Percentiles rank a stretch among this genome's conserved stretches.
Conservation (phyloP, 2,797 vertebrate species). For the Platalea minor region DNA sequence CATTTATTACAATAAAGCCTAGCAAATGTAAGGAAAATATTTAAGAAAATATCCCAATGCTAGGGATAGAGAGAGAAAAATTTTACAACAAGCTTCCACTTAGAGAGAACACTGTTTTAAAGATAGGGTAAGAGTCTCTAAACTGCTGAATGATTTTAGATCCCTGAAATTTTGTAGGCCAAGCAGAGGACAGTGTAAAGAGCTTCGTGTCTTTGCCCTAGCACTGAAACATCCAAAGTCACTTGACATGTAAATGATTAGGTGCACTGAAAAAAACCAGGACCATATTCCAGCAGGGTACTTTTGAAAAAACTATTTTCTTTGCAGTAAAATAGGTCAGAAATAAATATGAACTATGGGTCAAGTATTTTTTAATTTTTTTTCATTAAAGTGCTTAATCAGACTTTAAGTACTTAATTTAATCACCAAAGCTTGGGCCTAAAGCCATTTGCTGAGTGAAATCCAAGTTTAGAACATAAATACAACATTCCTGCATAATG, state of each 20-base stretch:
- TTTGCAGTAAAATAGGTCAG: not conserved
- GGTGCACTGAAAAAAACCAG: not conserved
- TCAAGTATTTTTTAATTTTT: not conserved
- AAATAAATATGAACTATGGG: not conserved
- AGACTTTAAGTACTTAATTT: not conserved
- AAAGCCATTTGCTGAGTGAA: slow-evolving; percentile 16
- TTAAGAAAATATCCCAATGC: not conserved
- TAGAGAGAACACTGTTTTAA: not conserved
- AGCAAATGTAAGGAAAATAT: not conserved
- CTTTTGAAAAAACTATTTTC: not conserved
- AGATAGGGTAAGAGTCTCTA: not conserved
- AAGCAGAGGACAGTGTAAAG: not conserved
- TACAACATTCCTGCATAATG: not conserved
- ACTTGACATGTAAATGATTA: not conserved
- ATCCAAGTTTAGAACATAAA: slow-evolving; percentile 26
- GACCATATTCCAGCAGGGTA: not conserved
- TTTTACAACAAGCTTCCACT: not conserved
- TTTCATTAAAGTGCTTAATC: not conserved
- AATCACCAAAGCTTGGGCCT: not conserved
- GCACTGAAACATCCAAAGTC: not conserved
- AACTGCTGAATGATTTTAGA: not conserved
- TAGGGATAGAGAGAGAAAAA: not conserved
- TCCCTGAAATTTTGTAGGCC: not conserved
- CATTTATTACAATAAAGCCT: not conserved
- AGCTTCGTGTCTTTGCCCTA: not conserved